Conservation (phyloP, 2,113 vertebrate genomes). For the Columba janthina region DNA sequence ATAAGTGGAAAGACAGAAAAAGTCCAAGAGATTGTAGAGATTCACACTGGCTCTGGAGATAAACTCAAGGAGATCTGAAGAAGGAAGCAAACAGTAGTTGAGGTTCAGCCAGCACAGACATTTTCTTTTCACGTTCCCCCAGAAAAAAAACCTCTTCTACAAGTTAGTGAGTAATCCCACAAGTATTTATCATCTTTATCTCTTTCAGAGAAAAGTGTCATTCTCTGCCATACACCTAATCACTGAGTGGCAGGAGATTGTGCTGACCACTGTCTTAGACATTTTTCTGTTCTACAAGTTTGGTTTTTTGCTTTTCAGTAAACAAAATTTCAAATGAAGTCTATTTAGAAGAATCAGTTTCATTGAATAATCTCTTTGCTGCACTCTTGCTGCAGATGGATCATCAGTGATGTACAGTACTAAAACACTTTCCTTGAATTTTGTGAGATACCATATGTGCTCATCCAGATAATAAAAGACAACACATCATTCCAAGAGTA, state of each 20-base stretch:
- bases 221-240: neutral
- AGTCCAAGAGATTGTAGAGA: neutral
- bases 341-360: neutral
- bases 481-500: constrained; percentile 1
- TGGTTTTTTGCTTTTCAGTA: neutral
- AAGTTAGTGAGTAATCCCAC: neutral
- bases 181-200: neutral
- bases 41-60: neutral
- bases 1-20: neutral
- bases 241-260: neutral
- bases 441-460: neutral
- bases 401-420: neutral
- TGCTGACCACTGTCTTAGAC: neutral
- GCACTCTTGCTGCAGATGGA: neutral
- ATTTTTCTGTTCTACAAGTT: neutral
- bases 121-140: neutral
- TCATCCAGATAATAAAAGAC: neutral
- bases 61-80: neutral
- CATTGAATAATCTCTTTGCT: neutral
- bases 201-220: neutral
- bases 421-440: constrained; percentile 14
- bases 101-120: neutral
- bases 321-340: neutral
- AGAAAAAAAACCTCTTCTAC: neutral
- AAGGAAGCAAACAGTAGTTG: neutral